A percentile compares a stretch with the other conserved stretches of the same genome.
These are phyloP conservation scores for Caenorhabditis briggsae DNA, from an alignment of 1,140 invertebrate species.

Conservation along the genomic window DNA sequence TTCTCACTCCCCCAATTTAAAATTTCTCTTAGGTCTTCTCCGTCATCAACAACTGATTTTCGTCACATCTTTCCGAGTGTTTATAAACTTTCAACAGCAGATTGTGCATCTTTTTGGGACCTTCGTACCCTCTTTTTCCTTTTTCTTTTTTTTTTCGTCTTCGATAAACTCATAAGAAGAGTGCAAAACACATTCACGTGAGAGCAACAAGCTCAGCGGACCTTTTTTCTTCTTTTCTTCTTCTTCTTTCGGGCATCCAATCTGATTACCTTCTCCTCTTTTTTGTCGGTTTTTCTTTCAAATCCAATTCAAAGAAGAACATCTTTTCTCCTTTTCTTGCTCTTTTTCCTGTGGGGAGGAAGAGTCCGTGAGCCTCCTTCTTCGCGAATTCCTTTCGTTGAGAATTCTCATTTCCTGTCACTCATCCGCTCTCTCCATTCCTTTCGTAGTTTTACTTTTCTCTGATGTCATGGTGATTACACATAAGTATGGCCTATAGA, in stretches of 20 bases:
- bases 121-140: neutral
- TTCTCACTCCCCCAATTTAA: neutral
- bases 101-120: neutral
- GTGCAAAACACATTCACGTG: slow-evolving; percentile 16
- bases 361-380: neutral
- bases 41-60: neutral
- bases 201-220: neutral
- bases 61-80: neutral
- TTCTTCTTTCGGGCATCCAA: neutral
- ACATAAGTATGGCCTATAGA: neutral
- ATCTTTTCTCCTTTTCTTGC: slow-evolving; percentile 35
- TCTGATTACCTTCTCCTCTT: slow-evolving; percentile 35
- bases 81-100: neutral
- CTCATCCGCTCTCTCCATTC: neutral
- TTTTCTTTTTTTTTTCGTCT: neutral
- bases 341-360: neutral
- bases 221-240: neutral
- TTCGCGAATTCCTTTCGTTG: neutral
- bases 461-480: slow-evolving; percentile 51
- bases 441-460: neutral
- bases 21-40: neutral
- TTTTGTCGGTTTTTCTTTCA: slow-evolving; percentile 22
- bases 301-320: slow-evolving; percentile 48
- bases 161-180: slow-evolving; percentile 42
- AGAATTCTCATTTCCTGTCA: slow-evolving; percentile 41